phyloP scores from a whole-genome alignment of 2,113 vertebrate species.

The Coryphaenoides rupestris region DNA sequence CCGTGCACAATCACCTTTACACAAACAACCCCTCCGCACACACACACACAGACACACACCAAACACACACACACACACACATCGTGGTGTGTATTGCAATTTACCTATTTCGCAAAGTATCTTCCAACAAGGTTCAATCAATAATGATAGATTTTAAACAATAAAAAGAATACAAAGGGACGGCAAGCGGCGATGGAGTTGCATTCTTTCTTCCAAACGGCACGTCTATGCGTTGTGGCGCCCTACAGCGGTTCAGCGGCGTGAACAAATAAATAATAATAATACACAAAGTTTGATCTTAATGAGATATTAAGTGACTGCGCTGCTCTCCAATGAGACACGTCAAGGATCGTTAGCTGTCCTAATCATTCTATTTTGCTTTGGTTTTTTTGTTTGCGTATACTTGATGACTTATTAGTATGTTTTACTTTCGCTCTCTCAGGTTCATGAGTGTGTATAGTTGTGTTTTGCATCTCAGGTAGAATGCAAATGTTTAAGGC shows the following conservation, averaged over 20 bases:
- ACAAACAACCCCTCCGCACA: not conserved
- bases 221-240: too few species aligned
- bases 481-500: conserved; percentile 69
- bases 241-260: too few species aligned
- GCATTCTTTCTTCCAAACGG: too few species aligned
- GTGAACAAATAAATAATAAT: too few species aligned
- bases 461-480: conserved; percentile 79
- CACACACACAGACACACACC: not conserved
- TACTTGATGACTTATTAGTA: conserved; percentile 49
- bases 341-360: conserved; percentile 1
- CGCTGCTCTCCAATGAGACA: conserved; percentile 29
- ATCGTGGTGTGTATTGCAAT: not conserved
- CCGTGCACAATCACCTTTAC: too few species aligned
- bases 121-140: too few species aligned
- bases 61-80: not conserved
- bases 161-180: too few species aligned
- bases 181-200: too few species aligned
- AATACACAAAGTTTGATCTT: too few species aligned
- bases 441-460: conserved; percentile 73
- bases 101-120: too few species aligned
- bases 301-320: conserved; percentile 20
- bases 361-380: conserved; percentile 23
- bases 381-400: conserved; percentile 26
- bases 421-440: conserved; percentile 69
- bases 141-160: too few species aligned